These are phyloP conservation scores for Microtus oregoni DNA, from an alignment of 2,113 vertebrate genomes.

Conservation along the genomic window DNA sequence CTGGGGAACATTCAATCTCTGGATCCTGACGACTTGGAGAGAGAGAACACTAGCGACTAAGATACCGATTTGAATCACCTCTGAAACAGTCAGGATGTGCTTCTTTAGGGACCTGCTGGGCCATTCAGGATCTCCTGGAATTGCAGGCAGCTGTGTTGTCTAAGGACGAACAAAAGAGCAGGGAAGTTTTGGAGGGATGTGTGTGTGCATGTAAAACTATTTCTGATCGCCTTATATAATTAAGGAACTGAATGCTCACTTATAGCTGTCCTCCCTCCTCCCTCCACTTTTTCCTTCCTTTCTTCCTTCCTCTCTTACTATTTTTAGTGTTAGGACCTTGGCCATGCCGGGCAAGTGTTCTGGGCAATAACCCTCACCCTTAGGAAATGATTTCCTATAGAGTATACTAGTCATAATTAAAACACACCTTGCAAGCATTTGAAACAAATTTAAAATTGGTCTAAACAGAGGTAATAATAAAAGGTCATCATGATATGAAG, in stretches of 20 bases:
- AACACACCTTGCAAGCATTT: conserved; percentile 43
- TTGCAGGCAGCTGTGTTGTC: conserved; percentile 10
- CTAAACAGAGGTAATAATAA: conserved; percentile 4
- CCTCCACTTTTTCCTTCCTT: no score
- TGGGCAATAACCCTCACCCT: not conserved
- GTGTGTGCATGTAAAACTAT: not conserved
- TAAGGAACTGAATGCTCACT: not conserved
- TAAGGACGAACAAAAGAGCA: conserved; percentile 19
- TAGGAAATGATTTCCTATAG: conserved; percentile 7
- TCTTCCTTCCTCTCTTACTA: not conserved
- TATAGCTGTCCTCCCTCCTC: no score
- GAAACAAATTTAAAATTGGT: conserved; percentile 42
- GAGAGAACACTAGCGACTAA: not conserved
- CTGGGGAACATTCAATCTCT: conserved; percentile 64
- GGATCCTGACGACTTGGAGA: conserved; percentile 51
- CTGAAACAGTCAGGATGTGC: conserved; percentile 18
- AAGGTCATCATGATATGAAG: conserved; percentile 12
- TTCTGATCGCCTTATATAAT: conserved; percentile 37
- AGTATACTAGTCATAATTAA: not conserved
- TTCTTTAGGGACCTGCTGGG: not conserved
- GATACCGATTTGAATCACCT: conserved; percentile 39
- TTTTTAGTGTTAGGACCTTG: not conserved
- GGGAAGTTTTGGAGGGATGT: not conserved
- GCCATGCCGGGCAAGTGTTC: not conserved
- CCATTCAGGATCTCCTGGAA: not conserved